Base-by-base conservation (phyloP, 2,113 vertebrate genomes). In the Saccopteryx bilineata region DNA sequence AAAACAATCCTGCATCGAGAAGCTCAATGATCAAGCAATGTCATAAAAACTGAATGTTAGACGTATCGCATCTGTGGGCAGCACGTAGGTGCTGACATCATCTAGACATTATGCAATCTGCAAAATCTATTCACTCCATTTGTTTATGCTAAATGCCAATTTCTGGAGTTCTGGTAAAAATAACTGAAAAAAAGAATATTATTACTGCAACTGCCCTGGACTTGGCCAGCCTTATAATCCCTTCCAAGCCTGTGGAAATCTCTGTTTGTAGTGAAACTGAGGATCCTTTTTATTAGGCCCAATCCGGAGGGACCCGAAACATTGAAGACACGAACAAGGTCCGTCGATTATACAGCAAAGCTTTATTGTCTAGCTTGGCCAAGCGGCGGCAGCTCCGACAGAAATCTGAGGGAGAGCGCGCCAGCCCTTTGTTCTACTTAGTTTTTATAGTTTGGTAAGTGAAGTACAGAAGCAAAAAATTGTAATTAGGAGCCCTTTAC, bases 101-200 rank as follows among this genome's bases (percentile, higher is more conserved):
- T 19, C 48, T 89, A 79, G 68, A 28, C 33, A 39, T 7, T 12
- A 28, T 4, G 39, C 18, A 13, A 14, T 83, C 54, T 31, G 65
- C 58, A 74, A 87, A 95, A 61, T 18, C 9, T 63, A 54, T 33
- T 85, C 46, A 18, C 15, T 63, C 50, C 56, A 82, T 56, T 19
- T 2, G 19, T 17, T 74, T 93, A 60, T 31, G 68, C 46, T 21
- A 96, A 48, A 71, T 61, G 31, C 52, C 74, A 54, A 52, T 79
- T 50, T 80, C 82, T 65, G 52, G 80, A 84, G 65, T 91, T 95
- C 54, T 69, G 52, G 54, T 71, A 33, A 26, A 95, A 60, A 87
- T 31, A 28, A 33, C 50, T 82, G 19, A 82, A 54, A 66, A 23
- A 74, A 79, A 74, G 80, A 4, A 39, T 33, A 61, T 11, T 5